Evolutionary conservation across 1,140 invertebrate species (phyloP), one percentile per base, ranked within the genome.

Genomic region (Nebria ingens): DNA sequence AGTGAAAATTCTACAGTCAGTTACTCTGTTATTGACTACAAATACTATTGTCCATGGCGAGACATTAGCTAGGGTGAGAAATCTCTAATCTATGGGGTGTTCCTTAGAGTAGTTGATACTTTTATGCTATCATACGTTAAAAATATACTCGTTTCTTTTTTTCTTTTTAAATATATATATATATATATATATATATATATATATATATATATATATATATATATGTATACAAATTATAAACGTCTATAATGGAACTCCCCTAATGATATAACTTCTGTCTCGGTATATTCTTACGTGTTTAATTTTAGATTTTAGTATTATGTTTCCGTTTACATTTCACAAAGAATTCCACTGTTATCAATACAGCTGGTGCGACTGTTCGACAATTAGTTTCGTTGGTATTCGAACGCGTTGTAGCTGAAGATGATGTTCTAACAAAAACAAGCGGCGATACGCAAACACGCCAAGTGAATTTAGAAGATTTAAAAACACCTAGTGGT

Each of bases 321-420:
- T 97, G 95, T 74, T 95, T 98, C 71, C 84, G 93, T 6, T 80
- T 98, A 58, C 93, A 98, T 70, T 93, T 94, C 65, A 85, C 90
- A 4, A 92, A 96, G 77, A 87, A 98, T 77, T 82, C 86, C 19
- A 93, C 89, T 54, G 95, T 93, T 40, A 91, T 93, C 21, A 98
- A 98, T 69, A 96, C 95, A 42, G 95, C 96, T 2, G 93, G 93
- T 21, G 97, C 97, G 11, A 97, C 95, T 20, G 91, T 98, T 2
- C 76, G 96, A 45, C 97, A 99, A 69, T 74, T 98, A 42, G 93
- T 98, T n/a, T 92, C 91, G 40, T 75, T 93, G 42, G 93, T 99
- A 0, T 98, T 98, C 79, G 97, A 99, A 70, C 75, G 96, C 55
- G 93, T 96, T 13, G 78, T 93, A 38, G 76, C 79, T 23, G 86